Evolutionary conservation across 2,113 vertebrate genomes (phyloP).

Genomic region (Bubo blakistoni): DNA sequence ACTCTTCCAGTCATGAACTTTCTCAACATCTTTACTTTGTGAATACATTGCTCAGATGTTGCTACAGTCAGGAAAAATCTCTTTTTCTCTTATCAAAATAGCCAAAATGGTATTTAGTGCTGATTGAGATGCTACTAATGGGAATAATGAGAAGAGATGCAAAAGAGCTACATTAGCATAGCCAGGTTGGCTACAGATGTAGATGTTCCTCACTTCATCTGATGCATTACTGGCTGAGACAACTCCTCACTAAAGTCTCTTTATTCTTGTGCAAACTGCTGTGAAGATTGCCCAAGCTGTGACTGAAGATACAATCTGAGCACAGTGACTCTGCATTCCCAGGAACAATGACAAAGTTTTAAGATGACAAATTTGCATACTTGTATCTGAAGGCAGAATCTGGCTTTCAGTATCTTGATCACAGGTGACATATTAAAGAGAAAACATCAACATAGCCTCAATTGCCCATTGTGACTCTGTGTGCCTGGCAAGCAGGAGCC

Average conservation of each 20-base stretch:
- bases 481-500: neutral
- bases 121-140: neutral
- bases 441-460: neutral
- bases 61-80: neutral
- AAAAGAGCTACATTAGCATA: neutral
- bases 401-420: slow-evolving; percentile 10
- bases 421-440: slow-evolving; percentile 10
- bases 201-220: neutral
- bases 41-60: neutral
- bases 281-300: neutral
- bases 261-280: slow-evolving; percentile 12
- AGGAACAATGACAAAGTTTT: slow-evolving; percentile 19
- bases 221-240: neutral
- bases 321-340: neutral
- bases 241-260: neutral
- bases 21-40: neutral
- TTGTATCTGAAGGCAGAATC: slow-evolving; percentile 11
- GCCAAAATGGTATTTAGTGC: neutral
- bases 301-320: slow-evolving; percentile 31
- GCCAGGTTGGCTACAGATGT: neutral
- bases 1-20: neutral
- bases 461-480: slow-evolving; percentile 2
- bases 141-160: neutral
- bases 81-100: neutral
- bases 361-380: neutral